Evolutionary conservation across 1,140 invertebrate genomes (phyloP), one percentile per base, ranked within the genome.

Genomic region (Psilanteris sp.): DNA sequence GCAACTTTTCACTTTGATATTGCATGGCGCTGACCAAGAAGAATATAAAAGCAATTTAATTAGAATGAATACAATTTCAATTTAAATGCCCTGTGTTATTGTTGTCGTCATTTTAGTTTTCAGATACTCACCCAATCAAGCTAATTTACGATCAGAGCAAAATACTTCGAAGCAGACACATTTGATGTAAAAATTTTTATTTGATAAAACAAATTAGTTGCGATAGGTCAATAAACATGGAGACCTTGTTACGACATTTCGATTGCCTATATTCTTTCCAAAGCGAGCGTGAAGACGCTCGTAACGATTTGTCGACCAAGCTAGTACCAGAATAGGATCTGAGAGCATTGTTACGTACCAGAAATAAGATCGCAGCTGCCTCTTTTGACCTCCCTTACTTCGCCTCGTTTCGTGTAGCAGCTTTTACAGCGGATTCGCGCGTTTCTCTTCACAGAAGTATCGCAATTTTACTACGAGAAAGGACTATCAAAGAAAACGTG

Each of bases 271-370:
- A 78, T 78, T 73, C 68, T 72, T 68, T 70, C 13, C 32, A 57
- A 68, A 77, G 67, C 62, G 52, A 77, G 50, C 50, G 67, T 73
- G 52, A 77, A 77, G 57, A 77, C 68, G 68, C 73, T 73, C 68
- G 75, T 77, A 77, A 77, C 68, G 57, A 68, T 77, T 77, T 73
- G 75, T 77, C 75, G 68, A 77, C 44, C 50, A 64, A 72, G 68
- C 74, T 77, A 26, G 61, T 62, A 72, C 55, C 68, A 52, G 70
- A 64, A 66, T 73, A 64, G 57, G 62, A 57, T 59, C 64, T 68
- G 57, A 73, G 37, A 73, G 64, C 57, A 64, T 77, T 77, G 54
- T 77, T 77, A 70, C 37, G 64, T 62, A 77, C 67, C 61, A 72
- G 64, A 78, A 77, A 71, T 77, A 71, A 37, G 54, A 71, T 77